Evolutionary conservation across 2,797 vertebrate species (phyloP), one percentile per base, ranked within the genome.

Genomic region (Mareca strepera): DNA sequence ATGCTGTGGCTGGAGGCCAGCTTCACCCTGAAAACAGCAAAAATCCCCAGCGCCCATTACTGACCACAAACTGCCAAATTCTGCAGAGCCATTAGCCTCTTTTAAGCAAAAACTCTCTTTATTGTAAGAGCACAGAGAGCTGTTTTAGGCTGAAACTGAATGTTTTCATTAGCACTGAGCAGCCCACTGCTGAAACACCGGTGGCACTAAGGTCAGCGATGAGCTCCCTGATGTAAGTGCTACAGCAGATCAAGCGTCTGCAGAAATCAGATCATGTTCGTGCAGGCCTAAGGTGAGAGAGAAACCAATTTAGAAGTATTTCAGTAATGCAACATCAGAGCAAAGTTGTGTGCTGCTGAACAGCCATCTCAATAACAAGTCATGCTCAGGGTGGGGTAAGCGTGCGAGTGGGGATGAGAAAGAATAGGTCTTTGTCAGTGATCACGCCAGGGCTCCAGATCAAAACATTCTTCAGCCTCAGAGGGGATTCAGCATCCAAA

Each of bases 281-380:
- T 44, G 74, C 0, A 0, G 56, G 88, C 60, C 77, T 73, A 43
- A 86, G 92, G 88, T 94, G 95, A 93, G 46, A 89, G 91, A 97
- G 96, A 94, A 96, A 92, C 56, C 93, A 93, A 55, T 96, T 92
- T 86, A 91, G 63, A 88, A 94, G 62, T 17, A 67, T 88, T 96
- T 86, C 81, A 55, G 91, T 66, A 81, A 58, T 33, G 88, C 16
- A 89, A 68, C 92, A 64, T 87, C 95, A 95, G 92, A 96, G 92
- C 95, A 93, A 94, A 96, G 68, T 63, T 17, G 0, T 7, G 60
- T 48, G 59, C 78, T 82, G 92, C 95, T 63, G 78, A 96, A 90
- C 5, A 6, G 53, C 79, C 22, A 12, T n/a, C 68, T 86, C 91
- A 37, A 37, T 79, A 85, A 64, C 82, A 78, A 95, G 92, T 82